These are phyloP conservation scores for Ladona fulva DNA, from an alignment of 1,140 invertebrate species.

Conservation along the genomic window DNA sequence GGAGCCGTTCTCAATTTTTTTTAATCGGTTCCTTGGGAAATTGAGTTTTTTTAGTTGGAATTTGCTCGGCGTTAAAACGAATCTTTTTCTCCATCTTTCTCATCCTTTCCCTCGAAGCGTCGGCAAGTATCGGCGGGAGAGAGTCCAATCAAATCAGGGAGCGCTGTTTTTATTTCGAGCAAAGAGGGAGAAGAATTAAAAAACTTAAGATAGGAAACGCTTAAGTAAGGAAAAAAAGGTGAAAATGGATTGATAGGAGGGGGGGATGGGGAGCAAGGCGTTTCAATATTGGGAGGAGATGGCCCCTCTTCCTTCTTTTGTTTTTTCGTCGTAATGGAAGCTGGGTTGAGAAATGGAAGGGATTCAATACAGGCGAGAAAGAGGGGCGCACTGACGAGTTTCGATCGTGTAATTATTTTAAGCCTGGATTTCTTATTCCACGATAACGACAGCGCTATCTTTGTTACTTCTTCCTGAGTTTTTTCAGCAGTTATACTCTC, in stretches of 20 bases:
- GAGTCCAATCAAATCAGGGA: not conserved
- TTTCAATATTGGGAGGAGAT: too few species aligned
- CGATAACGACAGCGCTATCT: too few species aligned
- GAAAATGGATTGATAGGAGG: slow-evolving; percentile 1
- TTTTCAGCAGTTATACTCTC: too few species aligned
- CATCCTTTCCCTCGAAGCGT: not conserved
- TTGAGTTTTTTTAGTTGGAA: too few species aligned
- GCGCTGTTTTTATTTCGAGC: not conserved
- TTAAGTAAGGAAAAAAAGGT: not conserved
- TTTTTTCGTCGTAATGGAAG: slow-evolving; percentile 3
- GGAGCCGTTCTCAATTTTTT: too few species aligned
- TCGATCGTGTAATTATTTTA: too few species aligned
- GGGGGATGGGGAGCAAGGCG: too few species aligned
- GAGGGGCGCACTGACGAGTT: not conserved
- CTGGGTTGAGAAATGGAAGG: not conserved
- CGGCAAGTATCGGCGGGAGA: not conserved
- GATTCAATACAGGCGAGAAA: not conserved
- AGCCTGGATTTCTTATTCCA: too few species aligned
- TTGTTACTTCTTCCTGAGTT: too few species aligned
- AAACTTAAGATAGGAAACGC: slow-evolving; percentile 6
- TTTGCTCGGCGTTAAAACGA: too few species aligned
- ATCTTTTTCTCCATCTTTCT: too few species aligned
- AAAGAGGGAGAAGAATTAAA: not conserved
- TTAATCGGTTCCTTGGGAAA: too few species aligned
- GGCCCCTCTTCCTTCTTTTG: not conserved